Evolutionary conservation across 2,113 vertebrate genomes (phyloP), one percentile per base, ranked within the genome.

Genomic region (Perca schrenkii): DNA sequence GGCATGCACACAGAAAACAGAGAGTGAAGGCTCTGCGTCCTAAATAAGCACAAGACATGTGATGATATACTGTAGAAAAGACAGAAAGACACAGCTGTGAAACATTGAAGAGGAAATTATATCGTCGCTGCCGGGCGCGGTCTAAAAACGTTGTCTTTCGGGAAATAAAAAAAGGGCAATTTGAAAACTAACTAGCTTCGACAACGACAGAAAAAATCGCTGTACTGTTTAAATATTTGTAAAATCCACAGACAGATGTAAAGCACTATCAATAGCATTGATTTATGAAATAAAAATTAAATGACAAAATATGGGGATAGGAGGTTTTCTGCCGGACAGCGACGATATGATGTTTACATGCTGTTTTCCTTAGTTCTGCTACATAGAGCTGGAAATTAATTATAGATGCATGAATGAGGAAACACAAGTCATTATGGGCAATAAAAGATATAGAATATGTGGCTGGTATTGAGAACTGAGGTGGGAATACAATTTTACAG

Each of bases 31-130:
- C 53, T 72, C 43, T 10, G 58, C 22, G 22, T 58, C n/a, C 66
- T 77, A 46, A 84, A 78, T 71, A 71, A 80, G 49, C 67, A 14
- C 69, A 73, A 65, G 22, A 58, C 66, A 50, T 63, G 4, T 22
- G 50, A 84, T 77, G 36, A 85, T 82, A 40, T 1, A 47, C 40
- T 40, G 40, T 34, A 34, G 25, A 74, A n/a, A 40, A 25, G 47
- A 34, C 28, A 64, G 40, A 58, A 34, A 54, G 6, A 83, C n/a
- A 81, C 46, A 50, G 7, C 40, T 43, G 13, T 47, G 53, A 84
- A 68, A 68, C 61, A 15, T 0, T 57, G 62, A 74, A 21, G 47
- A 84, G 17, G 50, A 77, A 63, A 62, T 40, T 54, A 28, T 22
- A 63, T 12, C 2, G 4, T 11, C 2, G 10, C 40, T 43, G 40